These are phyloP conservation scores for Trichonephila clavata DNA, from an alignment of 1,140 invertebrate species.

Conservation along the genomic window DNA sequence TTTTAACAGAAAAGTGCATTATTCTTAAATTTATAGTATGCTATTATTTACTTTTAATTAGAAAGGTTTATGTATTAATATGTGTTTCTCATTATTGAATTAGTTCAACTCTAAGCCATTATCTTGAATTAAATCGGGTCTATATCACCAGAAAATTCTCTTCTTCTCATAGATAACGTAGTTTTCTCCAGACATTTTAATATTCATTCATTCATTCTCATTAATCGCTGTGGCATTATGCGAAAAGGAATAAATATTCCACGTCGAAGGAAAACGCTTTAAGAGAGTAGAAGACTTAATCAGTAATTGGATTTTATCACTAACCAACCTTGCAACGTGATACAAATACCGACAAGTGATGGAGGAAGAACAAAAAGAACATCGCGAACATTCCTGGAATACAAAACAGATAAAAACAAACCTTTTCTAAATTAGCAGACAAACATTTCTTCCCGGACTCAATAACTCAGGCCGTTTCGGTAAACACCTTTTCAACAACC, in stretches of 20 bases:
- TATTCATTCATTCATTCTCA: neutral
- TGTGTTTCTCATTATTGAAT: too few relatives aligned
- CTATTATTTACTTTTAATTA: too few relatives aligned
- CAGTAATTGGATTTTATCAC: slow-evolving; percentile 47
- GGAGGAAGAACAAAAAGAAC: neutral
- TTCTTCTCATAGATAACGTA: too few relatives aligned
- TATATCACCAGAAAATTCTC: too few relatives aligned
- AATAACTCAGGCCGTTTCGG: slow-evolving; percentile 28
- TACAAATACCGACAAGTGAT: neutral
- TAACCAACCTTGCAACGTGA: slow-evolving; percentile 38
- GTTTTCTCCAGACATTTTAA: too few relatives aligned
- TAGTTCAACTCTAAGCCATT: too few relatives aligned
- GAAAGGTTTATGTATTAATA: too few relatives aligned
- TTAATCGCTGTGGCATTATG: neutral
- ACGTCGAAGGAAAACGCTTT: neutral
- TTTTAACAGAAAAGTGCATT: too few relatives aligned
- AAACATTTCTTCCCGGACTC: slow-evolving; percentile 35
- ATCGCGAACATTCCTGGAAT: neutral
- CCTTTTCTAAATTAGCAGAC: slow-evolving; percentile 41
- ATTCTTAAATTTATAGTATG: too few relatives aligned
- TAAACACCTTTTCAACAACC: slow-evolving; percentile 33
- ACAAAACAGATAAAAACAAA: slow-evolving; percentile 30
- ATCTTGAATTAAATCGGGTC: too few relatives aligned
- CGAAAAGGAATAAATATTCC: neutral
- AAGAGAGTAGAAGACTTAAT: slow-evolving; percentile 15